Conservation (phyloP, 2,888 invertebrate genomes). For the Oconnorella tubifera region DNA sequence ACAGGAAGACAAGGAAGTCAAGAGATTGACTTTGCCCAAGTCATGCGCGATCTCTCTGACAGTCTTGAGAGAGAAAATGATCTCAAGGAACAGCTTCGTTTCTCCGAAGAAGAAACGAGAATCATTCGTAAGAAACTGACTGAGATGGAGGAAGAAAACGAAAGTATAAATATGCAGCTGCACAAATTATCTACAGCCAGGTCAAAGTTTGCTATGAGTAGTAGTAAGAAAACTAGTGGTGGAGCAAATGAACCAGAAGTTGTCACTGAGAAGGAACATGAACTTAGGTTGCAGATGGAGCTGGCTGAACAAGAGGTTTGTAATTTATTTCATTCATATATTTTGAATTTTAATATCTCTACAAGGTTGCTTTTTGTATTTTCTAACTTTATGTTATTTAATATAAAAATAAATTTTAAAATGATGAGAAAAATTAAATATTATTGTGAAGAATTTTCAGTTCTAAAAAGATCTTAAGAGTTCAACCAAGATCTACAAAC, state of each 20-base stretch:
- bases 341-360: too few relatives aligned
- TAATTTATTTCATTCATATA: neutral
- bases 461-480: too few relatives aligned
- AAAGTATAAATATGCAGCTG: constrained; percentile 81
- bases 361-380: too few relatives aligned
- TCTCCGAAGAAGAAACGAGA: constrained; percentile 80
- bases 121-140: constrained; percentile 76
- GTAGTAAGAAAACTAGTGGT: neutral
- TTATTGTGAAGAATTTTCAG: too few relatives aligned
- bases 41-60: constrained; percentile 82
- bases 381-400: too few relatives aligned
- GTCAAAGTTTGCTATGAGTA: constrained; percentile 59
- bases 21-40: constrained; percentile 59
- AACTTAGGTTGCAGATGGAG: constrained; percentile 77
- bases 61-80: constrained; percentile 90
- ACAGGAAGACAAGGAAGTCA: constrained; percentile 43
- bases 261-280: constrained; percentile 64
- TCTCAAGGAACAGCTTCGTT: constrained; percentile 82
- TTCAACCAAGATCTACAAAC: too few relatives aligned
- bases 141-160: constrained; percentile 93
- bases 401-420: too few relatives aligned
- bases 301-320: constrained; percentile 81
- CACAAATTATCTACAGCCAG: constrained; percentile 76
- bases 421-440: too few relatives aligned
- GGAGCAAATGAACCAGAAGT: constrained; percentile 25